Evolutionary conservation across 1,140 invertebrate genomes (phyloP).

Genomic region (Trachelipus rathkii): DNA sequence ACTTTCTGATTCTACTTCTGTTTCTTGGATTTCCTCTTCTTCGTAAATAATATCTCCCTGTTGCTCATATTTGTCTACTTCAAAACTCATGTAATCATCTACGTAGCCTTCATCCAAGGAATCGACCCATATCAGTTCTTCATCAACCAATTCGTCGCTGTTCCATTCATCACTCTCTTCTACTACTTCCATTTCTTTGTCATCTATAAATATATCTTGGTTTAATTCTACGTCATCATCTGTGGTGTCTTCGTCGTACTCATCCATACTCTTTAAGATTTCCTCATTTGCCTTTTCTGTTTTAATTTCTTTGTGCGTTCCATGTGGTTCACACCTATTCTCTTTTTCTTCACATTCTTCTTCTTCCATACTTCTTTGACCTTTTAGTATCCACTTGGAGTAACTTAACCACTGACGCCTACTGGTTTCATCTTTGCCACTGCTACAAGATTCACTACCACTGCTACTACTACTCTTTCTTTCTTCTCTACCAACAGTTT

Average conservation of each 20-base stretch:
- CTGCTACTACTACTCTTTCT: background rate
- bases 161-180: background rate
- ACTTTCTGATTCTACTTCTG: too few species aligned
- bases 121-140: background rate
- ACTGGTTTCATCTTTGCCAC: background rate
- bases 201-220: background rate
- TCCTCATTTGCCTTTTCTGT: background rate
- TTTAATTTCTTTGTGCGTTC: background rate
- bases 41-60: background rate
- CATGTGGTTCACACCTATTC: background rate
- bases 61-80: background rate
- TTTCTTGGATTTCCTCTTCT: background rate
- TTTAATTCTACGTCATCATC: background rate
- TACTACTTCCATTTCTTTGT: background rate
- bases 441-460: background rate
- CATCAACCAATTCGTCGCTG: background rate
- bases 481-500: background rate
- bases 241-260: background rate
- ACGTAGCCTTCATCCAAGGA: background rate
- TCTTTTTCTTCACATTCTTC: background rate
- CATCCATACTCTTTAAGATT: background rate
- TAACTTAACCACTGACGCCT: background rate
- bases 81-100: slow-evolving; percentile 7
- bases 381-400: background rate
- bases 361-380: background rate